These are phyloP conservation scores for Drosophila kambysellisi DNA, from an alignment of 2,888 invertebrate species.

Conservation along the genomic window DNA sequence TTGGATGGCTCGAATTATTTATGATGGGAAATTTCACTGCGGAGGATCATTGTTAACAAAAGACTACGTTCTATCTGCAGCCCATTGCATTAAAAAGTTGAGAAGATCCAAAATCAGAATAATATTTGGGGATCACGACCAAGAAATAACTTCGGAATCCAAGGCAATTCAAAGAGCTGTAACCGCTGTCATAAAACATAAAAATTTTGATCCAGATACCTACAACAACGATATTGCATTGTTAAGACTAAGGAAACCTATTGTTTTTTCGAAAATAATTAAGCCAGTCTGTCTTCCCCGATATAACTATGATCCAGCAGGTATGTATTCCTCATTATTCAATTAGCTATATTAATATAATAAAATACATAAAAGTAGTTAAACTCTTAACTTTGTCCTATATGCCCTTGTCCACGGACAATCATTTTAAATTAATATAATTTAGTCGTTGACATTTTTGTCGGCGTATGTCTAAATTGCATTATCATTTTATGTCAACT, in stretches of 20 bases:
- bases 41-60: conserved; percentile 93
- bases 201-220: conserved; percentile 93
- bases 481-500: background rate
- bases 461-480: background rate
- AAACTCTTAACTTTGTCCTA: no score
- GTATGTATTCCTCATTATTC: conserved; percentile 84
- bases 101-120: conserved; percentile 93
- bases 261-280: conserved; percentile 88
- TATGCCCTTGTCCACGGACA: background rate
- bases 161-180: conserved; percentile 93
- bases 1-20: conserved; percentile 94
- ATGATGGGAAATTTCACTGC: conserved; percentile 95
- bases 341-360: background rate
- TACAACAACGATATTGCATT: conserved; percentile 95
- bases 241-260: conserved; percentile 91
- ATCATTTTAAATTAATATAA: background rate
- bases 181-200: conserved; percentile 91
- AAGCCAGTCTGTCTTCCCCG: conserved; percentile 91
- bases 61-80: conserved; percentile 94
- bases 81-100: conserved; percentile 92
- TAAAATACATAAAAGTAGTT: no score
- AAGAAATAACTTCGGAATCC: conserved; percentile 91
- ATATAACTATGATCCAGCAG: conserved; percentile 86
- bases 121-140: conserved; percentile 94
- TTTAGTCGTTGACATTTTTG: background rate